Evolutionary conservation across 1,140 invertebrate species (phyloP).

Genomic region (Penaeus vannamei): DNA sequence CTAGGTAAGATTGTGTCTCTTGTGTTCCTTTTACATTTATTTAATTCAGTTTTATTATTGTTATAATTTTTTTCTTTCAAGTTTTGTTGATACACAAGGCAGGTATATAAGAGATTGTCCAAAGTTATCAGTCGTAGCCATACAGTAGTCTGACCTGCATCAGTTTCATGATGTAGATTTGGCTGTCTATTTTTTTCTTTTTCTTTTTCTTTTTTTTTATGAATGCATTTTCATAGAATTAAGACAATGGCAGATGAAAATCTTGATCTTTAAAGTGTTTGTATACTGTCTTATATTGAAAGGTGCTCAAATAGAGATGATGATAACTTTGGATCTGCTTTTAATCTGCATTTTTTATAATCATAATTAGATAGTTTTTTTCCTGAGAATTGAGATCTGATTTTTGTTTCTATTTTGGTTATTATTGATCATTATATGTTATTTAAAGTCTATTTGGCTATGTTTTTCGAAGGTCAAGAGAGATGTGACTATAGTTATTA

Average conservation of each 20-base stretch:
- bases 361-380: slow-evolving; percentile 46
- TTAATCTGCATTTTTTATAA: slow-evolving; percentile 39
- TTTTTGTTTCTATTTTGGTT: background rate
- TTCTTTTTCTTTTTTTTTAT: slow-evolving; percentile 27
- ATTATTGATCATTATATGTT: background rate
- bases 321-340: slow-evolving; percentile 59
- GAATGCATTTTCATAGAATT: slow-evolving; percentile 14
- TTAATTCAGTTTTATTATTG: no score
- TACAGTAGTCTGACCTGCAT: slow-evolving; percentile 34
- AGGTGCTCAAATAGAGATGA: slow-evolving; percentile 56
- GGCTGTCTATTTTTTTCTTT: background rate
- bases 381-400: slow-evolving; percentile 41
- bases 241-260: background rate
- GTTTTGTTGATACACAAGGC: slow-evolving; percentile 40
- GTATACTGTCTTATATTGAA: slow-evolving; percentile 34
- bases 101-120: slow-evolving; percentile 45
- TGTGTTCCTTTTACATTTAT: no score
- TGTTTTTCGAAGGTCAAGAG: background rate
- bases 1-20: slow-evolving; percentile 8
- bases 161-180: slow-evolving; percentile 48
- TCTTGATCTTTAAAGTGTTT: background rate
- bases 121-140: slow-evolving; percentile 53
- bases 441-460: background rate
- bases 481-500: no score
- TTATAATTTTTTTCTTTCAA: slow-evolving; percentile 14